Evolutionary conservation across 1,140 invertebrate species (phyloP).

Genomic region (Zaprionus nigranus): DNA sequence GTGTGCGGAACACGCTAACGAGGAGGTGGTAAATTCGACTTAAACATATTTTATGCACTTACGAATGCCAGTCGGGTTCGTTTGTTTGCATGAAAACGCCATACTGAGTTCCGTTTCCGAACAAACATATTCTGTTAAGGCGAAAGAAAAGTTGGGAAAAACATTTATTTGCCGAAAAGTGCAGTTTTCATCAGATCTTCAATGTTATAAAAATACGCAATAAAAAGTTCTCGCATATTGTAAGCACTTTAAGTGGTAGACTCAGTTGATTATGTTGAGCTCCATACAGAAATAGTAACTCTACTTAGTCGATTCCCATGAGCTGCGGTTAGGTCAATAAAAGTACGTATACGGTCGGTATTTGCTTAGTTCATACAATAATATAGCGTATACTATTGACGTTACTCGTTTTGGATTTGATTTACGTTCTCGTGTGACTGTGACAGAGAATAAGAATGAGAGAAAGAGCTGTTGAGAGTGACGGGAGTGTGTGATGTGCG

Average conservation of each 20-base stretch:
- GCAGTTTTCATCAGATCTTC: neutral
- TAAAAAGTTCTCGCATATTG: neutral
- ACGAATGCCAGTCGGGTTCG: slow-evolving; percentile 19
- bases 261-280: neutral
- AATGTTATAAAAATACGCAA: neutral
- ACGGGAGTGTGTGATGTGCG: neutral
- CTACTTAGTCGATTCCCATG: neutral
- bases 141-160: neutral
- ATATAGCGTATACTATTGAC: slow-evolving; percentile 32
- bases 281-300: neutral
- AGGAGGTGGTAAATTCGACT: slow-evolving; percentile 15
- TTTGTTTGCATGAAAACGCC: slow-evolving; percentile 1
- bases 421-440: slow-evolving; percentile 25
- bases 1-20: slow-evolving; percentile 15
- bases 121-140: neutral
- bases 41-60: slow-evolving; percentile 31
- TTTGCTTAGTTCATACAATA: slow-evolving; percentile 39
- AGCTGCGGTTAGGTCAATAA: slow-evolving; percentile 22
- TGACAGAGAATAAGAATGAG: neutral
- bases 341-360: slow-evolving; percentile 33
- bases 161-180: neutral
- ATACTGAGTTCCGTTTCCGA: neutral
- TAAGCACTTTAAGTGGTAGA: slow-evolving; percentile 1
- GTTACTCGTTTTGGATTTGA: slow-evolving; percentile 14
- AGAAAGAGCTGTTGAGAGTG: neutral